phyloP scores from a whole-genome alignment of 2,888 invertebrate genomes.

The Tolmerus cingulatus region DNA sequence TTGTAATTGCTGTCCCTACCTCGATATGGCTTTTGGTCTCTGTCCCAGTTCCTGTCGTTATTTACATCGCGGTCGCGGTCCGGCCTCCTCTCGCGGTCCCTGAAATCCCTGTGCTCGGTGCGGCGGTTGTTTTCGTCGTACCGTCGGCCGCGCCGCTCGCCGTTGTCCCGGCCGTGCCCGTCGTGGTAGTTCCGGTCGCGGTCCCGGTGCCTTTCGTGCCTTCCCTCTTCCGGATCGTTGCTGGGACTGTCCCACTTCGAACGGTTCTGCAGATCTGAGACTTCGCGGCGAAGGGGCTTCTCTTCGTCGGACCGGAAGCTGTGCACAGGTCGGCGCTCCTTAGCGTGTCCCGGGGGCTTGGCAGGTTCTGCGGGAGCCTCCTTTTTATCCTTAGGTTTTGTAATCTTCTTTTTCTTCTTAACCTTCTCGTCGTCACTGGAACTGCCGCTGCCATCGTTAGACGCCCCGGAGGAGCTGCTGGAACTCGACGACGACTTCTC shows the following conservation, averaged over 20 bases:
- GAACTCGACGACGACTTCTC: slow-evolving; percentile 23
- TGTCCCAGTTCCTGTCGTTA: slow-evolving; percentile 42
- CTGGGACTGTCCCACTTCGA: slow-evolving; percentile 58
- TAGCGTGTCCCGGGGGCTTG: neutral
- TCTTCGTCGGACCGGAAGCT: slow-evolving; percentile 19
- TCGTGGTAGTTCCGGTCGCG: slow-evolving; percentile 47
- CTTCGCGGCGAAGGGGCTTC: slow-evolving; percentile 33
- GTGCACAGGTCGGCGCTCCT: neutral
- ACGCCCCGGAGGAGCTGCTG: slow-evolving; percentile 15
- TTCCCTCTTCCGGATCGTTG: neutral
- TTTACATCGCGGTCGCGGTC: slow-evolving; percentile 41
- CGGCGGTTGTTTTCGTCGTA: neutral
- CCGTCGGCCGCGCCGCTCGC: neutral
- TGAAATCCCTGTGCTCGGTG: neutral
- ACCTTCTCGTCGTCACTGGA: neutral
- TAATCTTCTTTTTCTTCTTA: neutral
- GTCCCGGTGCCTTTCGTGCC: neutral
- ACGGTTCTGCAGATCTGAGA: slow-evolving; percentile 42
- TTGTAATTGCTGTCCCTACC: slow-evolving; percentile 13
- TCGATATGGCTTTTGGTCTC: neutral
- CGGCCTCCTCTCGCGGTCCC: slow-evolving; percentile 30
- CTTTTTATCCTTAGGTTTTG: neutral
- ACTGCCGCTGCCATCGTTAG: neutral
- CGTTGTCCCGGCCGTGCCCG: neutral
- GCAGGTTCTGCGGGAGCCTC: neutral